Percentiles rank a stretch among this genome's conserved stretches.
phyloP scores from a whole-genome alignment of 30 jellyfish, hydroid and myxozoan species.

The Aurelia sp. region DNA sequence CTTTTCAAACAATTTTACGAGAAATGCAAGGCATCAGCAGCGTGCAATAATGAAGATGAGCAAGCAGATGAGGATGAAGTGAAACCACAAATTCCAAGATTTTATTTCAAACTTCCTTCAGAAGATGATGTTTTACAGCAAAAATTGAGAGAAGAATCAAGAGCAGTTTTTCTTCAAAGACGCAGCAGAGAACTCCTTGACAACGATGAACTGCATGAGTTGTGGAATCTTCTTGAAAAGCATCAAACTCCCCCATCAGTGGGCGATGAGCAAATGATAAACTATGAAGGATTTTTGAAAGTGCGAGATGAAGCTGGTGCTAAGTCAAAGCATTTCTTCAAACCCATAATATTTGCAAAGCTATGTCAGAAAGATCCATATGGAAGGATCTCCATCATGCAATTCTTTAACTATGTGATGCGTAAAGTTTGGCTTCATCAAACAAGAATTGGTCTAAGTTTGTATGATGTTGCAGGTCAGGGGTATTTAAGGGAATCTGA shows the following conservation, averaged over 20 bases:
- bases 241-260: slow-evolving; percentile 86
- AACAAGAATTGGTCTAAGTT: slow-evolving; percentile 95
- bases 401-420: slow-evolving; percentile 96
- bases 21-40: slow-evolving; percentile 57
- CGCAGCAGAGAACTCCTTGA: slow-evolving; percentile 93
- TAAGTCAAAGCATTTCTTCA: slow-evolving; percentile 87
- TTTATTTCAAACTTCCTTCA: slow-evolving; percentile 90
- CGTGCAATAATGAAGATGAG: background rate
- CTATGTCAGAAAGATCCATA: slow-evolving; percentile 86
- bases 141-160: slow-evolving; percentile 95
- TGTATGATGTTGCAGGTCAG: slow-evolving; percentile 98
- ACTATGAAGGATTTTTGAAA: slow-evolving; percentile 91
- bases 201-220: slow-evolving; percentile 95
- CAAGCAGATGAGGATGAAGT: background rate
- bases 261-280: slow-evolving; percentile 97
- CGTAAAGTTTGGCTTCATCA: slow-evolving; percentile 98
- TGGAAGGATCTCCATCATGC: slow-evolving; percentile 98
- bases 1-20: slow-evolving; percentile 73
- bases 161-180: slow-evolving; percentile 93
- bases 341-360: slow-evolving; percentile 87
- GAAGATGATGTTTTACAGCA: slow-evolving; percentile 97
- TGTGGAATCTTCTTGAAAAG: slow-evolving; percentile 93
- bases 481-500: slow-evolving; percentile 95
- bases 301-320: slow-evolving; percentile 95
- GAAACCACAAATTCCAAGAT: slow-evolving; percentile 75